A percentile compares a stretch with the other conserved stretches of the same genome.
Conservation (phyloP, 2,888 invertebrate genomes). For the Lamellibrachia satsuma region DNA sequence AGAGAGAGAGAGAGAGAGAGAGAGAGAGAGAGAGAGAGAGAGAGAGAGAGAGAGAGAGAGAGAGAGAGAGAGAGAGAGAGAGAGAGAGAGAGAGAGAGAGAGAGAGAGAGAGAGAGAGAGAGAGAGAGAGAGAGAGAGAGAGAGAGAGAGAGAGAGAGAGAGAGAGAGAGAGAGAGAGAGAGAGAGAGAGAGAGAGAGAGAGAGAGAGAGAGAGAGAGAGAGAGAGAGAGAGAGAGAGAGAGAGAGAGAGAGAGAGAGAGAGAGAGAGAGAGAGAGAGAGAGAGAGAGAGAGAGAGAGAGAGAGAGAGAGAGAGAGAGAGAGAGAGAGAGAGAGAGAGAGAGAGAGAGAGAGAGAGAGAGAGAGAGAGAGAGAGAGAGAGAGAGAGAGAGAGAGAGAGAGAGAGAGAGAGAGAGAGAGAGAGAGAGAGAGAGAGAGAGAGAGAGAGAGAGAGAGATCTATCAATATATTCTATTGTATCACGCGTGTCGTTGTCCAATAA, state of each 20-base stretch:
- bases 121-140: not conserved
- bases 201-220: not conserved
- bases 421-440: not conserved
- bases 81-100: not conserved
- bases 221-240: not conserved
- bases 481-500: conserved; percentile 70
- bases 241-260: not conserved
- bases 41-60: not conserved
- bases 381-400: not conserved
- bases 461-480: too few relatives aligned
- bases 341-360: too few relatives aligned
- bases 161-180: not conserved
- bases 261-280: too few relatives aligned
- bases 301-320: not conserved
- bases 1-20: not conserved
- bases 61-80: too few relatives aligned
- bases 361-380: not conserved
- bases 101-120: not conserved
- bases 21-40: not conserved
- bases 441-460: not conserved
- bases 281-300: not conserved
- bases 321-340: not conserved
- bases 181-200: too few relatives aligned
- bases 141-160: not conserved
- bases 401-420: not conserved